Evolutionary conservation across 2,888 invertebrate genomes (phyloP), one percentile per base, ranked within the genome.

Genomic region (Alitta virens): DNA sequence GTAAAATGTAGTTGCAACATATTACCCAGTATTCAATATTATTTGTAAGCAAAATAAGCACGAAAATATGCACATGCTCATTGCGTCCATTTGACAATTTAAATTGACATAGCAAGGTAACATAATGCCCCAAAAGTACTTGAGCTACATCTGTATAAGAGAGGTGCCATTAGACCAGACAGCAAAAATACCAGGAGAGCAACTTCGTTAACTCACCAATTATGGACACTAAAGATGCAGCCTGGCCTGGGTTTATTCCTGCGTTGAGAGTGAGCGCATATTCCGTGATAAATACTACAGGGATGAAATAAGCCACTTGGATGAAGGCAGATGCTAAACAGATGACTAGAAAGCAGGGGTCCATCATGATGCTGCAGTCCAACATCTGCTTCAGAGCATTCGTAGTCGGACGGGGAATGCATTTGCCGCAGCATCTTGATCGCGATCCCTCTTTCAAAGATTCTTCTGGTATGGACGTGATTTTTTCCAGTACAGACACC

Each of bases 301-400:
- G 97, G 12, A 96, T 91, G 80, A 94, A 96, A 84, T 96, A 94
- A 16, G 74, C 80, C 84, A 94, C 88, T 89, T 97, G 92, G 0
- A 96, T 95, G 68, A 96, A 87, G 75, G 93, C 91, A 23, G 96
- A 96, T 68, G 94, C 92, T 27, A 92, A 71, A 2, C 92, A 90
- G 51, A 98, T 85, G 46, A 96, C 85, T 64, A 94, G 84, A 80
- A 98, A 98, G 0, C 93, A 90, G 0, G 91, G 90, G 40, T 94
- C 93, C 76, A 87, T 88, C 56, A 98, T 86, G 0, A 97, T 84
- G 58, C 89, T 89, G 27, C 92, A 85, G 78, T 97, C 95, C 78
- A 96, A 85, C 91, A 96, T 60, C 54, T 54, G n/a, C 1, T 24
- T 25, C 23, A 60, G 46, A 90, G 62, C 50, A 33, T 21, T 26